Conservation (phyloP, 2,113 vertebrate genomes). For the Halichoeres trimaculatus region DNA sequence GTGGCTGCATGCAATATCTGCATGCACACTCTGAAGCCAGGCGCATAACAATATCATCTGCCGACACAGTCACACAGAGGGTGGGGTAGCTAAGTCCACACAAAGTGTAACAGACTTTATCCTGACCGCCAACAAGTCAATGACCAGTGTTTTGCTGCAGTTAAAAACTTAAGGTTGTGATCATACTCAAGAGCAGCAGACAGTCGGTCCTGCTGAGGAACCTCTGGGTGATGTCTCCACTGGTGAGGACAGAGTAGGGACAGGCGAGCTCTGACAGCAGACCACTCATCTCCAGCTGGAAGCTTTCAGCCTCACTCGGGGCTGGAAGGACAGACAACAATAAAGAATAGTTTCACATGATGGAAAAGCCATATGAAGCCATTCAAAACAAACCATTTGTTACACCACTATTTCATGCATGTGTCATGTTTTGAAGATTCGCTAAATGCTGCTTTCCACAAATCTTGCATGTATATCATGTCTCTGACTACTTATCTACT, state of each 20-base stretch:
- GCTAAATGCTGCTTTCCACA: no score
- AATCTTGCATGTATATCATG: no score
- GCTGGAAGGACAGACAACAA: constrained; percentile 76
- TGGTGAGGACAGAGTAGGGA: constrained; percentile 89
- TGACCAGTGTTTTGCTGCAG: not conserved
- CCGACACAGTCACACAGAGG: not conserved
- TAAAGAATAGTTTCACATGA: not conserved
- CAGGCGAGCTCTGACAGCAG: constrained; percentile 93
- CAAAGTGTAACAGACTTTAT: not conserved
- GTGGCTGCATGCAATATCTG: not conserved
- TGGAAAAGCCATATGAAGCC: not conserved
- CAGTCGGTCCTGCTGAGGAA: constrained; percentile 92
- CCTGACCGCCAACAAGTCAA: not conserved
- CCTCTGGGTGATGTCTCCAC: constrained; percentile 92
- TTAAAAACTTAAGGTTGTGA: not conserved
- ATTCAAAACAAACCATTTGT: no score
- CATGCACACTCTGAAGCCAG: no score
- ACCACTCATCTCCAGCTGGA: constrained; percentile 97
- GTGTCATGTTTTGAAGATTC: no score
- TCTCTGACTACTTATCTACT: no score
- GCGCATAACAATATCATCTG: not conserved
- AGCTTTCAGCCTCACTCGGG: constrained; percentile 93
- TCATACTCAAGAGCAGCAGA: constrained; percentile 94
- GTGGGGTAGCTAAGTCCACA: not conserved
- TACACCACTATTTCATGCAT: no score